Evolutionary conservation across 2,888 invertebrate species (phyloP).

Genomic region (Orthonevra nobilis): DNA sequence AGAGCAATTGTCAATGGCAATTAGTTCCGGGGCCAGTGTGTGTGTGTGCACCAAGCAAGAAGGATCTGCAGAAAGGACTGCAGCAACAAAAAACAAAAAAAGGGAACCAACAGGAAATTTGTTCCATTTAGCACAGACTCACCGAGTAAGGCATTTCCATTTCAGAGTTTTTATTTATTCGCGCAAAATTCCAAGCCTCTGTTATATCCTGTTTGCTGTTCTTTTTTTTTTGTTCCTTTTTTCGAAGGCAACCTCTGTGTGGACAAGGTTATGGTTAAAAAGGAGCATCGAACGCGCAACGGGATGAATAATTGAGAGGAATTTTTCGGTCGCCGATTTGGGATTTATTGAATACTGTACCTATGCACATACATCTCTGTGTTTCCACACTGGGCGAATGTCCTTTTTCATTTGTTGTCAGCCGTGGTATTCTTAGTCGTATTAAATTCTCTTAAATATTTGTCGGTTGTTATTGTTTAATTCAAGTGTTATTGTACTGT

Average conservation of each 20-base stretch:
- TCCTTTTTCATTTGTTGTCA: background rate
- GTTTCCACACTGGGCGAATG: background rate
- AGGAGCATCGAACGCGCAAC: background rate
- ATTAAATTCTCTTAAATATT: constrained; percentile 38
- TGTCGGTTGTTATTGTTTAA: constrained; percentile 27
- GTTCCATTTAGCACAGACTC: constrained; percentile 41
- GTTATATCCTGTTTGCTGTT: too few species aligned
- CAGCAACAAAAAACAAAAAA: constrained; percentile 26
- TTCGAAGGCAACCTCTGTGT: constrained; percentile 39
- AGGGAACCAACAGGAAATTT: too few species aligned
- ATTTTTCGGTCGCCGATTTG: constrained; percentile 41
- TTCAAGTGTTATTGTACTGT: background rate
- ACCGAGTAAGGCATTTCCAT: constrained; percentile 18
- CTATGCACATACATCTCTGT: too few species aligned
- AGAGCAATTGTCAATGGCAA: constrained; percentile 60
- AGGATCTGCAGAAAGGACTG: constrained; percentile 4
- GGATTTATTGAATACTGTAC: constrained; percentile 48
- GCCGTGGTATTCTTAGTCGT: background rate
- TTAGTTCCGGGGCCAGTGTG: constrained; percentile 59
- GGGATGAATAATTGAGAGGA: constrained; percentile 63
- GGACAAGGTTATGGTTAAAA: constrained; percentile 13
- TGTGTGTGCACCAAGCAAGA: constrained; percentile 38
- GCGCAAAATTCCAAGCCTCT: constrained; percentile 29
- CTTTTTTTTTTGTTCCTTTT: constrained; percentile 23
- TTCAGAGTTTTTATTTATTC: constrained; percentile 39